Base-by-base conservation (phyloP, 1,140 invertebrate genomes). In the Aradophagus sp. region DNA sequence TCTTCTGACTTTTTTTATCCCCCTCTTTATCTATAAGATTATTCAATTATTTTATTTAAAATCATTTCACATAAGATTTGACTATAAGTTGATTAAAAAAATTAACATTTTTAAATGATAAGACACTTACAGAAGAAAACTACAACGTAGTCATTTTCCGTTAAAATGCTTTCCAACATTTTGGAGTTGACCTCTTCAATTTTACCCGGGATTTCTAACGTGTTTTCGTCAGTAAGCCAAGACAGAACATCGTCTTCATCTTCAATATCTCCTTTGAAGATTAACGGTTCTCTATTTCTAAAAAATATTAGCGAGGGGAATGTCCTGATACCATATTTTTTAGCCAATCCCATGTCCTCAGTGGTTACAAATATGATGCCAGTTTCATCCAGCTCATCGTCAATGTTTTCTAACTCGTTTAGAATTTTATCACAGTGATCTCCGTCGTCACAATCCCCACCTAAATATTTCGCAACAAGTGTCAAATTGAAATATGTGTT, bases 341-440 rank as follows among this genome's bases (percentile, higher is more conserved):
- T 95, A 0, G 95, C 95, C 35, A 95, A 83, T 1, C 82, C 79
- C 1, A 87, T 87, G 80, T 97, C 95, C 85, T 96, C 94, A 0
- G 95, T 97, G 16, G 95, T 97, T 0, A 97, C 94, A 82, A 97
- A 97, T 50, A 96, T 93, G 62, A 97, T 97, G 39, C 95, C 95
- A 65, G 93, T 93, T 86, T 96, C 95, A 80, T 97, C 96, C 1
- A 96, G 84, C 80, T 97, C 95, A 81, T 97, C 95, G 76, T 98
- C 96, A 69, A 97, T 95, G 70, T 95, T 95, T 80, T 97, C 95
- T 29, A 97, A 84, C 80, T 95, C 94, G 8, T 93, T 89, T 10
- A 97, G 84, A 47, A 95, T 93, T 61, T 91, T 90, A 66, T 95
- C 93, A 74, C 95, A 97, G 74, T 92, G 87, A 75, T 95, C 91